Evolutionary conservation across 2,888 invertebrate species (phyloP).

Genomic region (Eurois occulta): DNA sequence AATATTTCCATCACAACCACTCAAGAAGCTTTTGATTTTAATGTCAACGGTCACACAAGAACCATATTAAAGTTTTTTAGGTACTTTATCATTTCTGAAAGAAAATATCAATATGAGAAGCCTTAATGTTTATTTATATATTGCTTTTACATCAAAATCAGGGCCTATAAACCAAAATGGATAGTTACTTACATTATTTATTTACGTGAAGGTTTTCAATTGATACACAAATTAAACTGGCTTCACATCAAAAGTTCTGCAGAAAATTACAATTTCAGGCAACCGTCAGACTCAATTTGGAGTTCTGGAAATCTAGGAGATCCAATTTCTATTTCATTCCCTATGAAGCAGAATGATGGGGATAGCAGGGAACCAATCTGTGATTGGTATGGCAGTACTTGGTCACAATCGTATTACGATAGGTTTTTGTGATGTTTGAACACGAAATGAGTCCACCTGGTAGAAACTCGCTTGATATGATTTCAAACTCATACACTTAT

Average conservation of each 20-base stretch:
- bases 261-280: slow-evolving; percentile 7
- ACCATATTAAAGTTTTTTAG: not conserved
- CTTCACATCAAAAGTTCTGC: not conserved
- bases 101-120: not conserved
- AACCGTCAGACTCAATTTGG: not conserved
- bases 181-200: not conserved
- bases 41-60: slow-evolving; percentile 27
- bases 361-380: not conserved
- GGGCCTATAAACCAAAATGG: not conserved
- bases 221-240: not conserved
- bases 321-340: slow-evolving; percentile 25
- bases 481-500: not conserved
- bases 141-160: not conserved
- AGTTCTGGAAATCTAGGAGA: slow-evolving; percentile 12
- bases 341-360: not conserved
- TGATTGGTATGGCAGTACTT: slow-evolving; percentile 8
- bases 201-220: slow-evolving; percentile 10
- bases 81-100: slow-evolving; percentile 17
- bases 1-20: slow-evolving; percentile 3
- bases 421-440: not conserved
- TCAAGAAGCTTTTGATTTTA: slow-evolving; percentile 25
- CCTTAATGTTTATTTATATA: not conserved
- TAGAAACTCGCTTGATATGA: not conserved
- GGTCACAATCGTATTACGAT: slow-evolving; percentile 2
- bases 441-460: not conserved